These are phyloP conservation scores for Choristoneura fumiferana DNA, from an alignment of 1,140 invertebrate genomes.

Conservation along the genomic window DNA sequence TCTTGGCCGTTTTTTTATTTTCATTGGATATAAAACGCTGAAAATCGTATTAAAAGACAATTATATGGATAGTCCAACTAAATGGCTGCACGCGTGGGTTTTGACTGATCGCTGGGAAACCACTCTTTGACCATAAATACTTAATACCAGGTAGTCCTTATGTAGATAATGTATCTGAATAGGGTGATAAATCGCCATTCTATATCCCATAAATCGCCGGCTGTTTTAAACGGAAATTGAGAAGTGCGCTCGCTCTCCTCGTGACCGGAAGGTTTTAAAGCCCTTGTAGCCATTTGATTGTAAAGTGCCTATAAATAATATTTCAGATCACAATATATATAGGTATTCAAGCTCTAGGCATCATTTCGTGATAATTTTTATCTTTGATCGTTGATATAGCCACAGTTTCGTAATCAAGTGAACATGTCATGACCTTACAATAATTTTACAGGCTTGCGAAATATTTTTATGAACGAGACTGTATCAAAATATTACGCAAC, in stretches of 20 bases:
- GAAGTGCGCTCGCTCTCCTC: conserved; percentile 20
- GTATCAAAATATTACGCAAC: too few relatives aligned
- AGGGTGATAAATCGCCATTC: conserved; percentile 27
- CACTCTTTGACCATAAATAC: neutral
- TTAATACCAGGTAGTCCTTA: conserved; percentile 1
- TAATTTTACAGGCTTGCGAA: too few relatives aligned
- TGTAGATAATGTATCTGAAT: conserved; percentile 18
- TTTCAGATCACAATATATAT: neutral
- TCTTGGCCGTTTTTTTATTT: too few relatives aligned
- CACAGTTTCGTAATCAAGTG: too few relatives aligned
- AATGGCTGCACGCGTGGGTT: neutral
- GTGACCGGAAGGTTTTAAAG: conserved; percentile 34
- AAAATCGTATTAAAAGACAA: too few relatives aligned
- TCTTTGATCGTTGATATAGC: too few relatives aligned
- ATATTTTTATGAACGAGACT: too few relatives aligned
- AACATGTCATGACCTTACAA: too few relatives aligned
- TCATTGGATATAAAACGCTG: too few relatives aligned
- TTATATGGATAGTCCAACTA: too few relatives aligned
- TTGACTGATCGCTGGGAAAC: conserved; percentile 12
- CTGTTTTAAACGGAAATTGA: conserved; percentile 29
- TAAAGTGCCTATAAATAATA: neutral
- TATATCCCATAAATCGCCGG: conserved; percentile 27
- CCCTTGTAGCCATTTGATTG: conserved; percentile 31
- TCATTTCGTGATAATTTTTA: too few relatives aligned
- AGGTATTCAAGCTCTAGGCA: too few relatives aligned